Percentiles rank a stretch among this genome's conserved stretches.
phyloP scores from a whole-genome alignment of 2,797 vertebrate genomes.

The Sciaenops ocellatus region DNA sequence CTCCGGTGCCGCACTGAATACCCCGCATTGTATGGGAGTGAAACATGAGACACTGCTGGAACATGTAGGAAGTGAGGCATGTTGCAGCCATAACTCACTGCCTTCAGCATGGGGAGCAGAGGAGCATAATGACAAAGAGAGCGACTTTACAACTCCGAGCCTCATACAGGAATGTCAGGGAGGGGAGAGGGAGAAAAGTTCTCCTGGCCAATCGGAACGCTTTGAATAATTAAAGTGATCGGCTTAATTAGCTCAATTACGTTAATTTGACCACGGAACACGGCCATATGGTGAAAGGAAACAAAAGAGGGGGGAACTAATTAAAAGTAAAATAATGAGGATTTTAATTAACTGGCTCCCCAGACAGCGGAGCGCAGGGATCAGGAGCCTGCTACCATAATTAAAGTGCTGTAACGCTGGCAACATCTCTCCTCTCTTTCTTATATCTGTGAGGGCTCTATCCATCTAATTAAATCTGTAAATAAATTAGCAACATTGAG shows the following conservation, averaged over 20 bases:
- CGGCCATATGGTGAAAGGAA: slow-evolving; percentile 89
- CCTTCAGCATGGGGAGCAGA: slow-evolving; percentile 55
- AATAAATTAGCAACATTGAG: slow-evolving; percentile 91
- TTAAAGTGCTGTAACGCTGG: slow-evolving; percentile 91
- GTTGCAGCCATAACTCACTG: slow-evolving; percentile 69
- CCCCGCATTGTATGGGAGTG: slow-evolving; percentile 33
- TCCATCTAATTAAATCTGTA: slow-evolving; percentile 92
- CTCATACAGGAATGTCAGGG: slow-evolving; percentile 81
- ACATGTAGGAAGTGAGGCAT: slow-evolving; percentile 61
- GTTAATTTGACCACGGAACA: slow-evolving; percentile 92
- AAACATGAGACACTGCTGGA: slow-evolving; percentile 60
- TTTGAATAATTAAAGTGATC: slow-evolving; percentile 94
- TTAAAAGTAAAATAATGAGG: slow-evolving; percentile 93
- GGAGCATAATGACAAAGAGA: slow-evolving; percentile 74
- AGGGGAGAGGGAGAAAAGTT: slow-evolving; percentile 78
- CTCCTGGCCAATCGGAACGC: slow-evolving; percentile 87
- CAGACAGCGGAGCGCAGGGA: slow-evolving; percentile 88
- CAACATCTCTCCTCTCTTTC: slow-evolving; percentile 87
- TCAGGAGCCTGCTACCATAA: slow-evolving; percentile 88
- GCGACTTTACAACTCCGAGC: slow-evolving; percentile 77
- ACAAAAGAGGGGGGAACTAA: slow-evolving; percentile 90
- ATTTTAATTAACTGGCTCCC: slow-evolving; percentile 91
- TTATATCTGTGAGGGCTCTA: slow-evolving; percentile 88
- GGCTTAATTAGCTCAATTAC: slow-evolving; percentile 94
- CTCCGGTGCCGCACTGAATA: neutral